Percentiles rank a stretch among this genome's conserved stretches.
Evolutionary conservation across 1,140 invertebrate species (phyloP).

Genomic region (Drosophila nikananu): DNA sequence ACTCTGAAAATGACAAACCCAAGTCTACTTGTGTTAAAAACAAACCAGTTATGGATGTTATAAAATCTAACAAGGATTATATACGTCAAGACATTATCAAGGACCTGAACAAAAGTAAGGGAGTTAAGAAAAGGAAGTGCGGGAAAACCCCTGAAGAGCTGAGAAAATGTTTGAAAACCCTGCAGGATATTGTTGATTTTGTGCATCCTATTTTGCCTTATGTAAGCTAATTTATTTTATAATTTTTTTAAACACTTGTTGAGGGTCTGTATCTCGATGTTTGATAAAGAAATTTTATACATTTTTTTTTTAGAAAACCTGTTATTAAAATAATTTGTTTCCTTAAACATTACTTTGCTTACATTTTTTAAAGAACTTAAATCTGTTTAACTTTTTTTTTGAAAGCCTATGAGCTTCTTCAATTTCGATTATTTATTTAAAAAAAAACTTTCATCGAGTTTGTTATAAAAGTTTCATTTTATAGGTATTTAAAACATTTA

Average conservation of each 20-base stretch:
- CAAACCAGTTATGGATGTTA: background rate
- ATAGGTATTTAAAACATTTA: too few relatives aligned
- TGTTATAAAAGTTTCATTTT: too few relatives aligned
- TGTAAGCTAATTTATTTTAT: slow-evolving; percentile 23
- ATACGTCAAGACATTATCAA: background rate
- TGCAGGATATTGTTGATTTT: slow-evolving; percentile 41
- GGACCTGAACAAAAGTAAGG: background rate
- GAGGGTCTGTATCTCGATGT: background rate
- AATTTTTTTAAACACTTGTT: background rate
- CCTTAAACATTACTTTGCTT: too few relatives aligned
- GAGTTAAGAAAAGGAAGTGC: background rate
- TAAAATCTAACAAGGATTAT: too few relatives aligned
- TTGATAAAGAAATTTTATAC: too few relatives aligned
- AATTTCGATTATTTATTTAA: too few relatives aligned
- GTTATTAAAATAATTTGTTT: background rate
- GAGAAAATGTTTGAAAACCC: slow-evolving; percentile 11
- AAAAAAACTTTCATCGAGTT: too few relatives aligned
- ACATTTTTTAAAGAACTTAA: too few relatives aligned
- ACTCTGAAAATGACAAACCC: background rate
- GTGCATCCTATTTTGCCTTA: slow-evolving; percentile 26
- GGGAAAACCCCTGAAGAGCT: slow-evolving; percentile 6
- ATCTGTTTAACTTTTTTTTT: too few relatives aligned
- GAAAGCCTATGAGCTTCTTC: too few relatives aligned
- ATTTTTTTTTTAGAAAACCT: background rate
- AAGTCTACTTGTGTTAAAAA: background rate